Evolutionary conservation across 1,140 invertebrate species (phyloP), one percentile per base, ranked within the genome.

Genomic region (Stegodyphus mimosarum): DNA sequence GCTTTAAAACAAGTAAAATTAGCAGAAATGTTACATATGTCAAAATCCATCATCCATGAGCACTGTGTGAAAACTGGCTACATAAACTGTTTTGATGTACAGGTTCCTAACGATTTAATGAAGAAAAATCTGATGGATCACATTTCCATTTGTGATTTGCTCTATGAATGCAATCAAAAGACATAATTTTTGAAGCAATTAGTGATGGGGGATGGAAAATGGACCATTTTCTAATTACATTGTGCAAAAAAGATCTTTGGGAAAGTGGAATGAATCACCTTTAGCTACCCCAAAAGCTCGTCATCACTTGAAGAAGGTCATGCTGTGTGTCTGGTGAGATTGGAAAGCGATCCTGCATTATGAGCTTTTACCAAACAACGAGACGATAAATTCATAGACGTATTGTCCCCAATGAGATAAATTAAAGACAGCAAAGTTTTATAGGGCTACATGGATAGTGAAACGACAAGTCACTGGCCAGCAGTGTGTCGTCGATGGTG

Each of bases 361-460:
- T 73, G 53, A 87, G 52, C 18, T 78, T 48, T 72, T 87, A 63
- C 18, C 18, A 75, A 69, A 60, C 50, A 87, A 87, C 50, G 6
- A 87, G 9, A 78, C 80, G 10, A 48, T 87, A 52, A 87, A 87
- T 75, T 60, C 71, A 53, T 69, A 87, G 18, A 60, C 49, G 17
- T 87, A 84, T 77, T 33, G 33, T 53, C 51, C 9, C 6, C 70
- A 79, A 52, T 55, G 74, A 83, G 69, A 79, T 2, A 7, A 80
- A 77, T 69, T 84, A 60, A 60, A 60, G n/a, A 86, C 11, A 50
- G 69, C 4, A 63, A 33, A 70, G 0, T n/a, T n/a, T n/a, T n/a
- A n/a, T n/a, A n/a, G n/a, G n/a, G n/a, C n/a, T n/a, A n/a, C n/a
- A n/a, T n/a, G n/a, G n/a, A n/a, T n/a, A n/a, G n/a, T n/a, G n/a